phyloP scores from a whole-genome alignment of 1,140 invertebrate genomes.

The Adelges cooleyi region DNA sequence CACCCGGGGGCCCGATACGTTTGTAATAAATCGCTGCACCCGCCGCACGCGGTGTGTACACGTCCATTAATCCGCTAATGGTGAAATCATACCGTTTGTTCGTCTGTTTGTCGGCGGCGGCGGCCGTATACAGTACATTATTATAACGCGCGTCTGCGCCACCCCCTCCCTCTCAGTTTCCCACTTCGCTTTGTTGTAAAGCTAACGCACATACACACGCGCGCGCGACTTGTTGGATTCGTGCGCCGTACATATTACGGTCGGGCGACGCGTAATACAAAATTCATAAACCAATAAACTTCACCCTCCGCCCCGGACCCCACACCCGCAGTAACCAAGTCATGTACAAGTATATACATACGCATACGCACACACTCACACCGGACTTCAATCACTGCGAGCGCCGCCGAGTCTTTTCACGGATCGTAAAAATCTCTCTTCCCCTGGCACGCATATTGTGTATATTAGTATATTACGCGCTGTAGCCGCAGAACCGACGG shows the following conservation, averaged over 20 bases:
- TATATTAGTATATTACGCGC: not conserved
- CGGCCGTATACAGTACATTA: not conserved
- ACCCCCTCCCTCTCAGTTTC: not conserved
- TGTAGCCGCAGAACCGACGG: not conserved
- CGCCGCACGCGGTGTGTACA: not conserved
- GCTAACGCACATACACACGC: not conserved
- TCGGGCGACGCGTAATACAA: not conserved
- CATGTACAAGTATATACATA: too few relatives aligned
- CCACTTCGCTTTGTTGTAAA: not conserved
- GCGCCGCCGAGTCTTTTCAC: slow-evolving; percentile 13
- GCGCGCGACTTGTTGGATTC: not conserved
- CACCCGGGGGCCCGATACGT: not conserved
- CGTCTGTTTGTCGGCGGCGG: not conserved
- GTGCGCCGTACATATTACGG: too few relatives aligned
- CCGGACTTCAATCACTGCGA: slow-evolving; percentile 21
- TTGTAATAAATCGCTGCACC: slow-evolving; percentile 18
- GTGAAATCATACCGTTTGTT: slow-evolving; percentile 17
- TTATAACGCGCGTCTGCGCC: not conserved
- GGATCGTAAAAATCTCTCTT: slow-evolving; percentile 6
- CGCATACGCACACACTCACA: too few relatives aligned
- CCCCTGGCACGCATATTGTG: not conserved
- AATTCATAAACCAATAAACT: slow-evolving; percentile 27
- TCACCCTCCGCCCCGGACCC: not conserved
- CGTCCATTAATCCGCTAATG: slow-evolving; percentile 26
- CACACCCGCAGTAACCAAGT: too few relatives aligned